Evolutionary conservation across 1,140 invertebrate species (phyloP), one percentile per base, ranked within the genome.

Genomic region (Heliothis subflexa): DNA sequence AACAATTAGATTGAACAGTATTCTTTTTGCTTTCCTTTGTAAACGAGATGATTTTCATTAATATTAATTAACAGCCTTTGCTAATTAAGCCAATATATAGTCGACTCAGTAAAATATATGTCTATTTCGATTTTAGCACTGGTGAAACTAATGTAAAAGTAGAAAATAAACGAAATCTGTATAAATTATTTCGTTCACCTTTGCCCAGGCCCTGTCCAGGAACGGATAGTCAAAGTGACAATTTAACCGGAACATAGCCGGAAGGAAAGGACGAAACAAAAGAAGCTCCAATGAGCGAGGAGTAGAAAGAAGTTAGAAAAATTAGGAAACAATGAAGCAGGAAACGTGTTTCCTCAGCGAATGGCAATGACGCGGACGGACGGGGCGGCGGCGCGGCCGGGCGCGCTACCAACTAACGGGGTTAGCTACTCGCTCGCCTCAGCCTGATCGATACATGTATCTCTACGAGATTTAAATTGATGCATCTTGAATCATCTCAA

Each of bases 211-310:
- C 68, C 55, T 49, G 40, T 71, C 81, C 78, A 78, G 84, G 80
- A 81, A 81, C 78, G 87, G 84, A 87, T 86, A 91, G 83, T 86
- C 90, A 91, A 90, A 88, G 83, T 87, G 87, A 93, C 88, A 90
- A 90, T 91, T 89, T 88, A 87, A 89, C 87, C 85, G 86, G 86
- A 87, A 87, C 85, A 82, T 79, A 78, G 80, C 82, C 81, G 83
- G 84, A 88, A 90, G 82, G 84, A 85, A 86, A 79, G 78, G 81
- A 78, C 59, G 85, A 89, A 88, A 93, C 88, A 91, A 93, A 93
- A 88, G 86, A 79, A 87, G 83, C 81, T 81, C 85, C 82, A 64
- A 62, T 75, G 47, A 64, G 47, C 76, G 82, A 54, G 78, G 75
- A 81, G 73, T 75, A 85, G 80, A 80, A 81, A 84, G 85, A 87